Conservation (phyloP, 2,797 vertebrate genomes). For the Meda fulgida region DNA sequence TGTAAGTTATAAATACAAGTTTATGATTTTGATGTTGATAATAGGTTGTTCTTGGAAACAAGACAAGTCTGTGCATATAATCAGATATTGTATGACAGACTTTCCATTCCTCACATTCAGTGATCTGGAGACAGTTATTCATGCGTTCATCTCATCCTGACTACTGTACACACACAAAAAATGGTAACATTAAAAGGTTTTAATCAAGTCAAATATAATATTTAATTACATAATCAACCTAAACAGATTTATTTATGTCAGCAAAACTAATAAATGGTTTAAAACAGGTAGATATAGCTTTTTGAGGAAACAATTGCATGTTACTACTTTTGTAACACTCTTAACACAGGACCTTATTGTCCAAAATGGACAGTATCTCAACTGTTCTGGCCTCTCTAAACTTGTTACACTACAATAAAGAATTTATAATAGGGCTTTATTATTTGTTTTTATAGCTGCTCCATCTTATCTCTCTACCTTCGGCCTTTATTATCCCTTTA, state of each 20-base stretch:
- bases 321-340: not conserved
- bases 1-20: not conserved
- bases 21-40: conserved; percentile 21
- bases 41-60: not conserved
- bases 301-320: not conserved
- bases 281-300: not conserved
- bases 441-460: not conserved
- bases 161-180: not conserved
- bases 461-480: not conserved
- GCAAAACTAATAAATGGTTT: not conserved
- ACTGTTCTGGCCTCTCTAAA: not conserved
- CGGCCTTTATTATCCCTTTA: not conserved
- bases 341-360: no score
- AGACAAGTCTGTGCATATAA: conserved; percentile 18
- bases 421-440: not conserved
- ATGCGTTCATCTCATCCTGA: not conserved
- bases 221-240: not conserved
- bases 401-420: not conserved
- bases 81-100: not conserved
- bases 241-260: not conserved
- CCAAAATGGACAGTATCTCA: not conserved
- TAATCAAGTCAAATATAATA: not conserved
- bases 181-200: not conserved
- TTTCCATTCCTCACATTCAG: conserved; percentile 13
- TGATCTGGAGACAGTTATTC: not conserved